Base-by-base conservation (phyloP, 2,113 vertebrate genomes). In the Cavia aperea region DNA sequence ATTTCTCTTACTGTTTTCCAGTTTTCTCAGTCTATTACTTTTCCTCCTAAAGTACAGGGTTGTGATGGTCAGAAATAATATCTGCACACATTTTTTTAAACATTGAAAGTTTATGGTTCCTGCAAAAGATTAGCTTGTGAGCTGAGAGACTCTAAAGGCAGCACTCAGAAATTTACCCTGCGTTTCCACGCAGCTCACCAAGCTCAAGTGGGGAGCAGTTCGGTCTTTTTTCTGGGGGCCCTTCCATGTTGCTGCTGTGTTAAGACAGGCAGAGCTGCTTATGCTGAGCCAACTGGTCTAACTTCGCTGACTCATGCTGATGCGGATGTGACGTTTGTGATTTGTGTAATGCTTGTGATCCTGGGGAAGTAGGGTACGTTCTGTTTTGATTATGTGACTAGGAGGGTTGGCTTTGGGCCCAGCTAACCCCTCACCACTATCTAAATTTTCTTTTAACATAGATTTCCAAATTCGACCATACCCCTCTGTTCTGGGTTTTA, bases 11-110 rank as follows among this genome's bases (percentile, higher is more conserved):
- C 1, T 31, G 39, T 26, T 77, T 77, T 56, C 26, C 10, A 7
- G 29, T 54, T 75, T 89, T 58, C 36, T 82, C 0, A 16, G n/a
- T 39, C 26, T 7, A 13, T 19, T 49, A 10, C 19, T 60, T 70
- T 23, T 1, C 0, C 0, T 2, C 16, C 11, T 36, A 23, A 87
- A 15, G 10, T 14, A 10, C 18, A 68, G 39, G 39, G 5, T 70
- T 60, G 7, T 21, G 15, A 6, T 6, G 43, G 36, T 88, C 15
- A 85, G 63, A 85, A 89, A 31, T 72, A 19, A 85, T 66, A 79
- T 86, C 16, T 49, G 54, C 11, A 36, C 7, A 29, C 49, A n/a
- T 23, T 79, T 23, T 78, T 85, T 72, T 60, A 65, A 65, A 81
- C 65, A n/a, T 58, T n/a, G 19, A 10, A 92, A 56, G 26, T 63